phyloP scores from a whole-genome alignment of 1,140 invertebrate species.

The Brachionus paranguensis region DNA sequence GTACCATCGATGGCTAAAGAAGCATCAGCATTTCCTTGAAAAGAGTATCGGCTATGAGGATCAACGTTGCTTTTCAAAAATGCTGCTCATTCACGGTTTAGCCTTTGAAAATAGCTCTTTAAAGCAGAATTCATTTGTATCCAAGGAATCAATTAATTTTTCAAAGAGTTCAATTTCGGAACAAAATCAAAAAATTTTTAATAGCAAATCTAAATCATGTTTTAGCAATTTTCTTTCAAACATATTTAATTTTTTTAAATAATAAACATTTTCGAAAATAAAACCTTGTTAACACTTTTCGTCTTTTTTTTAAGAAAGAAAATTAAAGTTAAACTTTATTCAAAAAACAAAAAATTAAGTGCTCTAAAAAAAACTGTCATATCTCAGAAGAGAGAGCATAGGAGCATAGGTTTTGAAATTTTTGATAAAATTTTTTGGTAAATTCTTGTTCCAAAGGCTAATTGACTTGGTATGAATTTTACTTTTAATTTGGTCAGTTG shows the following conservation, averaged over 20 bases:
- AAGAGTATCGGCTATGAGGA: neutral
- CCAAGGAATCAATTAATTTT: neutral
- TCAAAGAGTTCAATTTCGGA: neutral
- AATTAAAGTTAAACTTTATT: neutral
- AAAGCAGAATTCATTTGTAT: neutral
- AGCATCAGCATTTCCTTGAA: neutral
- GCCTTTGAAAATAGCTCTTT: neutral
- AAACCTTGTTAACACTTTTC: neutral
- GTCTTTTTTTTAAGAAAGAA: neutral
- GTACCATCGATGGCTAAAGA: neutral
- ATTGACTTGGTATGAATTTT: slow-evolving; percentile 94
- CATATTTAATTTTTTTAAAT: neutral
- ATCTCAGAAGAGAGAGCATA: slow-evolving; percentile 56
- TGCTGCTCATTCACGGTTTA: neutral
- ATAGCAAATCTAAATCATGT: neutral
- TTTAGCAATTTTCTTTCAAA: neutral
- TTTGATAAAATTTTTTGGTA: slow-evolving; percentile 78
- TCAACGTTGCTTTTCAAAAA: neutral
- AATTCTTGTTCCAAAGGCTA: slow-evolving; percentile 86
- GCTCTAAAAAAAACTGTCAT: neutral
- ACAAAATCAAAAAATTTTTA: neutral
- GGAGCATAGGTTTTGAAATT: slow-evolving; percentile 85
- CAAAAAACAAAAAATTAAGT: neutral
- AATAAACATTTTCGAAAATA: neutral
- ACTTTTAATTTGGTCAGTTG: slow-evolving; percentile 95